Evolutionary conservation across 2,888 invertebrate species (phyloP).

Genomic region (Bursaphelenchus okinawaensis): DNA sequence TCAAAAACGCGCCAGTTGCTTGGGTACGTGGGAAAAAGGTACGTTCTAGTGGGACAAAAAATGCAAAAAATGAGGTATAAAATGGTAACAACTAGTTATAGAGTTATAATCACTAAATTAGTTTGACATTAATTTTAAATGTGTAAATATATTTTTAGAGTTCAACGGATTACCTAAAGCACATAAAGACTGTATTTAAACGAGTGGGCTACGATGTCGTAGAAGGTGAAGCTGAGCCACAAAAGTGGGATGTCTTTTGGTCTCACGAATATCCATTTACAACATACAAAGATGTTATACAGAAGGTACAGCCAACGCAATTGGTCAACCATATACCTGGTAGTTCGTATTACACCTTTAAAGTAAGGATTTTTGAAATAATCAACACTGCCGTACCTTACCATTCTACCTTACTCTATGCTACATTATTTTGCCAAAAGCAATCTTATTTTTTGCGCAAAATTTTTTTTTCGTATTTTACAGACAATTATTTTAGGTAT

Average conservation of each 20-base stretch:
- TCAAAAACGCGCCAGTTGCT: too few relatives aligned
- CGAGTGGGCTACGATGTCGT: constrained; percentile 69
- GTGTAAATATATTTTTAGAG: constrained; percentile 25
- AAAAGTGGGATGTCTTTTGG: constrained; percentile 82
- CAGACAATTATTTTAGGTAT: constrained; percentile 57
- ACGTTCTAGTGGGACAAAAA: not conserved
- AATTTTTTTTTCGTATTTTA: not conserved
- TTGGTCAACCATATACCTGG: constrained; percentile 88
- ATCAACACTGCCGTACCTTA: too few relatives aligned
- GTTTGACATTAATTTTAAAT: not conserved
- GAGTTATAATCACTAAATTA: too few relatives aligned
- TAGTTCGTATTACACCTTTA: constrained; percentile 83
- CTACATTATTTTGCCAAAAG: too few relatives aligned
- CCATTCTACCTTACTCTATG: too few relatives aligned
- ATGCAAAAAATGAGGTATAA: too few relatives aligned
- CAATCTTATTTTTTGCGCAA: too few relatives aligned
- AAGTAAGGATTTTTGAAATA: constrained; percentile 63
- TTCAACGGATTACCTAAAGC: constrained; percentile 69
- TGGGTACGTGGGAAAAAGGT: constrained; percentile 44
- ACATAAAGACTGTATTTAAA: constrained; percentile 74
- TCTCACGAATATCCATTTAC: constrained; percentile 84
- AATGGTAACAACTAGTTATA: too few relatives aligned
- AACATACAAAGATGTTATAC: not conserved
- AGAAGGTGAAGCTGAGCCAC: constrained; percentile 49
- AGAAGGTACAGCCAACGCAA: constrained; percentile 61